Evolutionary conservation across 2,888 invertebrate species (phyloP).

Genomic region (Stenoptilia bipunctidactyla): DNA sequence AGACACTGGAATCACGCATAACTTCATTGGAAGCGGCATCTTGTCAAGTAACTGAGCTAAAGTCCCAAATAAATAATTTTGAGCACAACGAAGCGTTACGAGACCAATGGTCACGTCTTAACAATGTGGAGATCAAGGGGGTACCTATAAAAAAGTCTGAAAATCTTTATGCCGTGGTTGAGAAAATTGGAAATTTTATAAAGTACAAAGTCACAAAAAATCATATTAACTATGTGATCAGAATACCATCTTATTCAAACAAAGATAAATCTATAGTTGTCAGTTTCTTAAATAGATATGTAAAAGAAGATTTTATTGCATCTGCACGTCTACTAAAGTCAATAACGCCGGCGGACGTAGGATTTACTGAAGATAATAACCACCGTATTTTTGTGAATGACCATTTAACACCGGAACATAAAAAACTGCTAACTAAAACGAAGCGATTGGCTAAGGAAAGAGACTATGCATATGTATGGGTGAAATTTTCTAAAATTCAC

Average conservation of each 20-base stretch:
- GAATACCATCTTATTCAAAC: constrained; percentile 5
- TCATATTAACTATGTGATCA: constrained; percentile 9
- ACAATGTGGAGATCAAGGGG: constrained; percentile 6
- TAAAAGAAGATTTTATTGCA: constrained; percentile 12
- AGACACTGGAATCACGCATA: too few species aligned
- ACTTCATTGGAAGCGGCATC: too few species aligned
- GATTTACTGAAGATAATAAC: not conserved
- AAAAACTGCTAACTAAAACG: constrained; percentile 6
- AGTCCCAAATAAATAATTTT: too few species aligned
- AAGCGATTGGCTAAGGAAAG: constrained; percentile 9
- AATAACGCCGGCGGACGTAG: not conserved
- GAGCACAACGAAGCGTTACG: not conserved
- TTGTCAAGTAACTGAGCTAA: too few species aligned
- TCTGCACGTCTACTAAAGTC: constrained; percentile 5
- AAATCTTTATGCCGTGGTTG: constrained; percentile 1
- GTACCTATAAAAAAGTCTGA: constrained; percentile 2
- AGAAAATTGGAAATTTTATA: not conserved
- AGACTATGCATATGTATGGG: constrained; percentile 7
- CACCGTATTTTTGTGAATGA: constrained; percentile 1
- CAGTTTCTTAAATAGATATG: constrained; percentile 9
- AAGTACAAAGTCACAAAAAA: not conserved
- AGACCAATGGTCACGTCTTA: constrained; percentile 1
- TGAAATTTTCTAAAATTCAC: constrained; percentile 11
- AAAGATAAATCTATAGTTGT: constrained; percentile 11
- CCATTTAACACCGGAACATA: constrained; percentile 5